Evolutionary conservation across 2,113 vertebrate genomes (phyloP).

Genomic region (Abramis brama): DNA sequence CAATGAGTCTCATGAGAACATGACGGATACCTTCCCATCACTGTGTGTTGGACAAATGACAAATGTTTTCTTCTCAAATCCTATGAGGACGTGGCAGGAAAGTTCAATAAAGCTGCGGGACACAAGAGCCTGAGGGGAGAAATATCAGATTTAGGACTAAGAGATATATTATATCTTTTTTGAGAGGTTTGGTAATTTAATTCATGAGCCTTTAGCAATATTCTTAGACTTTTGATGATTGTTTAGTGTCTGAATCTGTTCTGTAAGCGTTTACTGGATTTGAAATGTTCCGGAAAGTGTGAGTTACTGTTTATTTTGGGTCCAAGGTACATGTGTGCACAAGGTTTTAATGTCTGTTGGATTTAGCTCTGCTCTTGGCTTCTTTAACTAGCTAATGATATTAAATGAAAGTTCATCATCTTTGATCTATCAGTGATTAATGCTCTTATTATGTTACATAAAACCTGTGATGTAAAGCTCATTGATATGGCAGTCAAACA

Average conservation of each 20-base stretch:
- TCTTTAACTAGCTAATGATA: neutral
- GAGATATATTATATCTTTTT: neutral
- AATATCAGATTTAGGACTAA: neutral
- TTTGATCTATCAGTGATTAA: neutral
- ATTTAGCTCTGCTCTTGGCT: neutral
- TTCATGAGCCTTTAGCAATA: no score
- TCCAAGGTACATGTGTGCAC: conserved; percentile 12
- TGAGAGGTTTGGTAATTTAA: neutral
- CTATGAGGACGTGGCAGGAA: neutral
- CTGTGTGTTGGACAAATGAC: neutral
- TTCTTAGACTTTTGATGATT: neutral
- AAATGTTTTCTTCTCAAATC: neutral
- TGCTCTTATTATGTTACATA: neutral
- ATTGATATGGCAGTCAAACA: neutral
- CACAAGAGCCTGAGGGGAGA: neutral
- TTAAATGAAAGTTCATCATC: neutral
- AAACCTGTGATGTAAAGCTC: neutral
- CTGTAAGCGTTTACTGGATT: neutral
- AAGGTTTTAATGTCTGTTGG: neutral
- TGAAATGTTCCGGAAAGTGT: neutral
- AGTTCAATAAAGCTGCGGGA: neutral
- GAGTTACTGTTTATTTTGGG: neutral
- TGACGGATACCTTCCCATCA: neutral
- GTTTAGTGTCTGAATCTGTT: neutral
- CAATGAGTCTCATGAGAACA: neutral